These are phyloP conservation scores for Dasyprocta punctata DNA, from an alignment of 2,113 vertebrate genomes.

Conservation along the genomic window DNA sequence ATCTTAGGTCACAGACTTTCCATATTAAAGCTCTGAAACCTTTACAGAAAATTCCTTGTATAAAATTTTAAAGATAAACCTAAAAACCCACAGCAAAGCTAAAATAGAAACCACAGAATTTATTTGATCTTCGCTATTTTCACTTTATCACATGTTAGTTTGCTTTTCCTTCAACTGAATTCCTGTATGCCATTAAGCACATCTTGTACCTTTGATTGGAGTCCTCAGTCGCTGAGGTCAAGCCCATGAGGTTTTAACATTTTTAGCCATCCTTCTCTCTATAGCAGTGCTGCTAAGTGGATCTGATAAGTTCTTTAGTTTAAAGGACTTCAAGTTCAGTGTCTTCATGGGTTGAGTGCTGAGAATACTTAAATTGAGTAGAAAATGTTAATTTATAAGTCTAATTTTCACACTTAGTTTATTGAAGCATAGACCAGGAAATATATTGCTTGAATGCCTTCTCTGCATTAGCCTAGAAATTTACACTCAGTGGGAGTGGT, in stretches of 20 bases:
- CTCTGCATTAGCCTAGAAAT: background rate
- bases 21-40: conserved; percentile 48
- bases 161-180: background rate
- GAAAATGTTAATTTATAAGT: background rate
- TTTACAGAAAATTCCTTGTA: conserved; percentile 25
- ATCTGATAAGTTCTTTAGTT: conserved; percentile 14
- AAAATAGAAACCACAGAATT: conserved; percentile 3
- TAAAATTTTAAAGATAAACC: conserved; percentile 51
- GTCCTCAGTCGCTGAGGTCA: background rate
- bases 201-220: conserved; percentile 15
- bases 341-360: background rate
- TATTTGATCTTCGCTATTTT: background rate
- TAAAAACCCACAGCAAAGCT: background rate
- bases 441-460: background rate
- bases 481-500: background rate
- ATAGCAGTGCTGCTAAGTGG: background rate
- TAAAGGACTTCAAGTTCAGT: background rate
- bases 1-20: background rate
- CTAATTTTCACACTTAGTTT: conserved; percentile 2
- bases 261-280: background rate
- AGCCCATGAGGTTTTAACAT: background rate
- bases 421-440: conserved; percentile 1
- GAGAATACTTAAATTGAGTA: background rate
- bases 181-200: background rate
- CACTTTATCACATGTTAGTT: background rate